phyloP scores from a whole-genome alignment of 2,113 vertebrate genomes.

The Bujurquina vittata region DNA sequence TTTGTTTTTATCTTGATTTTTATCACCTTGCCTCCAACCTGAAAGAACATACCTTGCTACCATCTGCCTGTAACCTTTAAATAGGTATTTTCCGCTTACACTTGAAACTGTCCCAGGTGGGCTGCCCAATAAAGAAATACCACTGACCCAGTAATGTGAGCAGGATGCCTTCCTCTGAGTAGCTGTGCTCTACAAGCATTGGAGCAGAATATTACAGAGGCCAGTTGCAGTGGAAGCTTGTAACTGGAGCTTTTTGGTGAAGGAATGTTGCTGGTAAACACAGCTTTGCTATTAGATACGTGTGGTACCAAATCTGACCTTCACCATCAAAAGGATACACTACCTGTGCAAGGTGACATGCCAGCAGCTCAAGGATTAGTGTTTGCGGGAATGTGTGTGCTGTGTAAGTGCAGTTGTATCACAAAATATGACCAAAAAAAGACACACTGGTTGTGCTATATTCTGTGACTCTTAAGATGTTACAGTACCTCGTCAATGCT shows the following conservation, averaged over 20 bases:
- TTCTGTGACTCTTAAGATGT: background rate
- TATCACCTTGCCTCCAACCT: background rate
- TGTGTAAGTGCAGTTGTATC: background rate
- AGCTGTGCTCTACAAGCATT: conserved; percentile 23
- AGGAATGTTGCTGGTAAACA: conserved; percentile 69
- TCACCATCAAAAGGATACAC: conserved; percentile 36
- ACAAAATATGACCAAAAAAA: background rate
- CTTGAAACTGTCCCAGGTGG: conserved; percentile 64
- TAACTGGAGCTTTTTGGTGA: conserved; percentile 50
- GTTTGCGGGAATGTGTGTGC: background rate
- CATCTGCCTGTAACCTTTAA: conserved; percentile 51
- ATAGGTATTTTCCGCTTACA: conserved; percentile 53
- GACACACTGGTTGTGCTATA: background rate
- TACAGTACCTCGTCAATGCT: background rate
- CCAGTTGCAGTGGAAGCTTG: conserved; percentile 13
- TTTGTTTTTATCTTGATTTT: background rate
- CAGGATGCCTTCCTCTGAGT: conserved; percentile 50
- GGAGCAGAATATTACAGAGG: conserved; percentile 35
- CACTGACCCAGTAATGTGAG: conserved; percentile 74
- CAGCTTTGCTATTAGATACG: conserved; percentile 53
- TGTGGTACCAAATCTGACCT: conserved; percentile 55
- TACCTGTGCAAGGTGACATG: background rate
- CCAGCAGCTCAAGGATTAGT: background rate
- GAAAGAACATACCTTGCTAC: background rate
- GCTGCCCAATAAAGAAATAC: conserved; percentile 61